phyloP scores from a whole-genome alignment of 2,888 invertebrate genomes.

The Lepetodrilus schrolli region DNA sequence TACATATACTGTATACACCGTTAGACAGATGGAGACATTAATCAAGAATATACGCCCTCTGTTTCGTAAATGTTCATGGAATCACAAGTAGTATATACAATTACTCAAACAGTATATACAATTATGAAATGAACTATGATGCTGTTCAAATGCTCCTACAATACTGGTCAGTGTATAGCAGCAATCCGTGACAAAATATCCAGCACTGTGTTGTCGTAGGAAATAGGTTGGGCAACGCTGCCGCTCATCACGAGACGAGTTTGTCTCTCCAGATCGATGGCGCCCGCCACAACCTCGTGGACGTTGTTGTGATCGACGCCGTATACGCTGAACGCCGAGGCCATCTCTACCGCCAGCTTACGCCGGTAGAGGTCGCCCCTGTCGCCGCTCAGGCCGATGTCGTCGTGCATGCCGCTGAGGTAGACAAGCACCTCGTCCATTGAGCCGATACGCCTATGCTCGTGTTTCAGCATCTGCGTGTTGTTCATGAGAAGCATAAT shows the following conservation, averaged over 20 bases:
- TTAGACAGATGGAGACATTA: no score
- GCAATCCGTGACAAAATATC: slow-evolving; percentile 64
- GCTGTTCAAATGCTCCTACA: no score
- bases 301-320: slow-evolving; percentile 64
- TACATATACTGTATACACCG: no score
- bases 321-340: slow-evolving; percentile 57
- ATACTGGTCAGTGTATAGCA: slow-evolving; percentile 49
- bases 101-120: no score
- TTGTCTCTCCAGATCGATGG: slow-evolving; percentile 54
- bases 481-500: slow-evolving; percentile 67
- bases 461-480: slow-evolving; percentile 56
- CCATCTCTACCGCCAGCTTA: slow-evolving; percentile 68
- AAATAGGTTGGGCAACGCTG: slow-evolving; percentile 55
- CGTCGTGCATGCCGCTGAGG: slow-evolving; percentile 63
- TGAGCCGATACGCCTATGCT: slow-evolving; percentile 52
- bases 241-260: slow-evolving; percentile 50
- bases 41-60: no score
- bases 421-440: slow-evolving; percentile 59
- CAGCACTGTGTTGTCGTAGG: slow-evolving; percentile 59
- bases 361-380: slow-evolving; percentile 68
- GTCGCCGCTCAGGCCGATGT: slow-evolving; percentile 61
- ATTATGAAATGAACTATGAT: no score
- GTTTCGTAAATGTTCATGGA: no score
- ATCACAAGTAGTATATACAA: no score
- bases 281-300: slow-evolving; percentile 54